phyloP scores from a whole-genome alignment of 2,113 vertebrate genomes.

The Crocuta crocuta region DNA sequence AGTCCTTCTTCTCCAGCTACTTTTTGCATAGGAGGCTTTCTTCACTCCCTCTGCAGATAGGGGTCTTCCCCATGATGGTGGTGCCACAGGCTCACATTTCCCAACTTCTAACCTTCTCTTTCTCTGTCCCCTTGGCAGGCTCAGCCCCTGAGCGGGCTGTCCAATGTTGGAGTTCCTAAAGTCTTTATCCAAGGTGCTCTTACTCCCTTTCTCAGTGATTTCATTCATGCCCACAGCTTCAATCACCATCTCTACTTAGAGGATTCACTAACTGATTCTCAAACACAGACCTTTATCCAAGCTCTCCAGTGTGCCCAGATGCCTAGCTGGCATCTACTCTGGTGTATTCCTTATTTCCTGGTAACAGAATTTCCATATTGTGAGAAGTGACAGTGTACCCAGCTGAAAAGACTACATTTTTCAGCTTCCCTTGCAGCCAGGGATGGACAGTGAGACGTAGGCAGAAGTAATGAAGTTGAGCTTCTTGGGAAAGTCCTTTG shows the following conservation, averaged over 20 bases:
- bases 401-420: slow-evolving; percentile 32
- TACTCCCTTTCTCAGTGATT: background rate
- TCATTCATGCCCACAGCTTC: background rate
- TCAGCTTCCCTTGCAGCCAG: background rate
- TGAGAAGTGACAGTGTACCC: background rate
- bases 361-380: background rate
- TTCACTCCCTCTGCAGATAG: background rate
- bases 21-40: background rate
- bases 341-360: background rate
- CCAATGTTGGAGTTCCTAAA: background rate
- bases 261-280: background rate
- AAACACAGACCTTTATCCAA: background rate
- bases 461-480: background rate
- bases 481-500: slow-evolving; percentile 29
- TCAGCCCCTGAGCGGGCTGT: background rate
- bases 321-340: background rate
- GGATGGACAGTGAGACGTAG: background rate
- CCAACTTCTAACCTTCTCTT: background rate
- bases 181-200: background rate
- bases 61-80: background rate
- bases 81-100: background rate
- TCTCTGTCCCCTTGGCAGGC: background rate
- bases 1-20: background rate
- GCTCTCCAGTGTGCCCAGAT: background rate
- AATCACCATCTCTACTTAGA: background rate